phyloP scores from a whole-genome alignment of 2,113 vertebrate genomes.

The Oryzias woworae region DNA sequence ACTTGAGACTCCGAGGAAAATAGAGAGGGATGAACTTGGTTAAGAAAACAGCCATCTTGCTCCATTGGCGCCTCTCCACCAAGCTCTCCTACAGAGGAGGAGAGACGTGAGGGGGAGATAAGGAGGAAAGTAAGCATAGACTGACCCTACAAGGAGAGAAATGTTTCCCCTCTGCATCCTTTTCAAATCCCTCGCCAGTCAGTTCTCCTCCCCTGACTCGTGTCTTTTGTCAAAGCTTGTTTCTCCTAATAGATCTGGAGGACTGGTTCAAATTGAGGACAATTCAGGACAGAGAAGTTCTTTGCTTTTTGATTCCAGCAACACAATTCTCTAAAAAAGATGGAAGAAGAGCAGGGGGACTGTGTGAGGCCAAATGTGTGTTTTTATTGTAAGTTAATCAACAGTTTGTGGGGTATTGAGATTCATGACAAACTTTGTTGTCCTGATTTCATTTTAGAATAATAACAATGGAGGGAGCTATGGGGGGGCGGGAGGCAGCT shows the following conservation, averaged over 20 bases:
- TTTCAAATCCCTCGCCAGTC: conserved; percentile 28
- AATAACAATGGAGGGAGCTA: too few relatives aligned
- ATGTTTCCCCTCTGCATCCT: conserved; percentile 37
- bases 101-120: conserved; percentile 34
- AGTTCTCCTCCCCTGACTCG: conserved; percentile 26
- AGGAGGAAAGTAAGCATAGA: conserved; percentile 28
- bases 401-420: too few relatives aligned
- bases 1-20: conserved; percentile 56
- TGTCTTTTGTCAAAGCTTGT: conserved; percentile 40
- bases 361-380: neutral
- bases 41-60: conserved; percentile 68
- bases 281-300: conserved; percentile 6
- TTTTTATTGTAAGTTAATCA: too few relatives aligned
- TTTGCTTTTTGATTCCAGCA: conserved; percentile 15
- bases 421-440: too few relatives aligned
- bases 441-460: too few relatives aligned
- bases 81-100: conserved; percentile 47
- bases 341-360: neutral
- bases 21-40: conserved; percentile 72
- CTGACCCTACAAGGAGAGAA: conserved; percentile 68
- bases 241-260: conserved; percentile 22
- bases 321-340: conserved; percentile 2
- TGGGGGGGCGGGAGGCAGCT: too few relatives aligned
- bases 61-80: conserved; percentile 66
- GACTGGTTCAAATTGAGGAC: conserved; percentile 37